These are phyloP conservation scores for Otus sunia DNA, from an alignment of 2,113 vertebrate genomes.

Conservation along the genomic window DNA sequence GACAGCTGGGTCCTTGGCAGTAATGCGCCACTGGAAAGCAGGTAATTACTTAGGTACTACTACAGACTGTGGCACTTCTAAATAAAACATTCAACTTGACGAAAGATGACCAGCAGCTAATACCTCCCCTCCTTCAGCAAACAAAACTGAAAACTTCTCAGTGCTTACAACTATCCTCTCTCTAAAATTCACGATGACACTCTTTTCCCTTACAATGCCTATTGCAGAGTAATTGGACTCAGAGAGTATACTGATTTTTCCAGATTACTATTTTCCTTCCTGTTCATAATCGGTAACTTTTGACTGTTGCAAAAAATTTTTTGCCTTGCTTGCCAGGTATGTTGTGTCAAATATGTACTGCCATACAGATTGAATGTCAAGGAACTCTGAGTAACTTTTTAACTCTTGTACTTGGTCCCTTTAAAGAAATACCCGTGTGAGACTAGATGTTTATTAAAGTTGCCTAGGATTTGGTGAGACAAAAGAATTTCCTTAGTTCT, in stretches of 20 bases:
- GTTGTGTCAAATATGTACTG: background rate
- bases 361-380: background rate
- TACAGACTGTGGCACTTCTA: background rate
- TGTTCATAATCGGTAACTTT: background rate
- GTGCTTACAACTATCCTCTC: background rate
- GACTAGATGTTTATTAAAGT: background rate
- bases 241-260: background rate
- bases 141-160: background rate
- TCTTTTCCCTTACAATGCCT: background rate
- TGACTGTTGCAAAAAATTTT: background rate
- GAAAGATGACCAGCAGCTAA: background rate
- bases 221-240: background rate
- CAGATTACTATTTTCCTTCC: background rate
- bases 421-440: background rate
- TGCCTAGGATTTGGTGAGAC: background rate
- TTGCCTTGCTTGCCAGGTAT: background rate
- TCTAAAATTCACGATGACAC: background rate
- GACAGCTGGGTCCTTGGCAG: slow-evolving; percentile 99
- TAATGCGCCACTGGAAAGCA: slow-evolving; percentile 99
- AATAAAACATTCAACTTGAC: background rate
- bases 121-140: background rate
- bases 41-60: slow-evolving; percentile 73
- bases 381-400: background rate
- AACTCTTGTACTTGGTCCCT: background rate
- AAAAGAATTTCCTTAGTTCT: background rate